phyloP scores from a whole-genome alignment of 2,113 vertebrate species.

The Promerops cafer region DNA sequence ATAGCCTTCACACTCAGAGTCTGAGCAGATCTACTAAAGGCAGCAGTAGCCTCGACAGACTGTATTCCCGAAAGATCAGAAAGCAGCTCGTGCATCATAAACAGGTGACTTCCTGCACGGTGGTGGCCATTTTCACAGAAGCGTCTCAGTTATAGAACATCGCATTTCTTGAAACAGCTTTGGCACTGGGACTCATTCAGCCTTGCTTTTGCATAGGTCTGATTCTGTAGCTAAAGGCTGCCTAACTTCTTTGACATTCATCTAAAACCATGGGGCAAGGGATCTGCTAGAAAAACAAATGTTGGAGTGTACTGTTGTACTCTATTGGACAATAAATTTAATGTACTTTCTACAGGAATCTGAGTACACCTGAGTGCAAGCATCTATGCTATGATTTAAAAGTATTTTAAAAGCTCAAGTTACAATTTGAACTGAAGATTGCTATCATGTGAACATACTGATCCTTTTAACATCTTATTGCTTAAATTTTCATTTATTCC shows the following conservation, averaged over 20 bases:
- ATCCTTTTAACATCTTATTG: conserved; percentile 67
- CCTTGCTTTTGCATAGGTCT: conserved; percentile 36
- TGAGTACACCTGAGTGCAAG: not conserved
- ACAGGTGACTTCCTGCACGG: conserved; percentile 82
- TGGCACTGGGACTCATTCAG: conserved; percentile 14
- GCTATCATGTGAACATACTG: conserved; percentile 41
- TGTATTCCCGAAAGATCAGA: conserved; percentile 97
- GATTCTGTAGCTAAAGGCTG: conserved; percentile 36
- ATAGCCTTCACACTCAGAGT: conserved; percentile 93
- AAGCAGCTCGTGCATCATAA: conserved; percentile 99
- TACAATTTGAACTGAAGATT: conserved; percentile 15
- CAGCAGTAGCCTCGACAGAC: conserved; percentile 92
- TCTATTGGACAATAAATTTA: not conserved
- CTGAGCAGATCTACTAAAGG: conserved; percentile 89
- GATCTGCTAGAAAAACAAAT: not conserved
- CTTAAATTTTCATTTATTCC: conserved; percentile 65
- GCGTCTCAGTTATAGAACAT: not conserved
- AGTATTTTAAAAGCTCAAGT: not conserved
- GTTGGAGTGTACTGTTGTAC: not conserved
- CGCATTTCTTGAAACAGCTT: not conserved
- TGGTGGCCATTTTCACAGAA: not conserved
- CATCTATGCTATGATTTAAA: not conserved
- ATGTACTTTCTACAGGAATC: not conserved
- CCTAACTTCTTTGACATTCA: not conserved
- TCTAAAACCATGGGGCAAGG: not conserved